A percentile compares a stretch with the other conserved stretches of the same genome.
These are phyloP conservation scores for Dynastes hyllus DNA, from an alignment of 2,888 invertebrate species.

Conservation along the genomic window DNA sequence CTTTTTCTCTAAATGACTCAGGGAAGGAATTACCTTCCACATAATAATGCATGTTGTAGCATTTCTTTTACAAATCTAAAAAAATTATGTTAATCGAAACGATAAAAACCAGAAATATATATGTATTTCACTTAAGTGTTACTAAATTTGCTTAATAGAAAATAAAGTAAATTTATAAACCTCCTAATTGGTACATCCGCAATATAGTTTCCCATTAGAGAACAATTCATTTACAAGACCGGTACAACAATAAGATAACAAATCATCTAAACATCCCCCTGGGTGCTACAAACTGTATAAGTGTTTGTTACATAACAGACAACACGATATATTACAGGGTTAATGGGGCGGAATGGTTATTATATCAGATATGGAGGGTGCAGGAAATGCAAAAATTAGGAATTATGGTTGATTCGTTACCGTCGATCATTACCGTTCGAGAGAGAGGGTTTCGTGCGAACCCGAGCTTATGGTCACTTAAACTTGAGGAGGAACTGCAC, in stretches of 20 bases:
- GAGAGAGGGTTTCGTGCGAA: slow-evolving; percentile 61
- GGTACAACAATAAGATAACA: not conserved
- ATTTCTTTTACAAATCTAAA: too few relatives aligned
- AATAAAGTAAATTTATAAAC: too few relatives aligned
- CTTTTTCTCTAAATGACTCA: too few relatives aligned
- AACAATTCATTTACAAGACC: slow-evolving; percentile 5
- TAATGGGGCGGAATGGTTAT: slow-evolving; percentile 40
- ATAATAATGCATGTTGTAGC: too few relatives aligned
- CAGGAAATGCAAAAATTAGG: slow-evolving; percentile 60
- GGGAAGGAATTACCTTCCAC: too few relatives aligned
- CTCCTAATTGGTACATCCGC: too few relatives aligned
- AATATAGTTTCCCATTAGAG: not conserved
- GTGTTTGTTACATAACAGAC: slow-evolving; percentile 31
- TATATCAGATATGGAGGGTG: slow-evolving; percentile 30
- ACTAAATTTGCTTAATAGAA: too few relatives aligned
- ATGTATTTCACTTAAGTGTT: too few relatives aligned
- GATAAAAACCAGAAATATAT: too few relatives aligned
- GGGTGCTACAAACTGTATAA: not conserved
- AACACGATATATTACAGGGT: slow-evolving; percentile 38
- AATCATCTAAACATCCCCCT: not conserved
- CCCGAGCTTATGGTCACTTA: slow-evolving; percentile 53
- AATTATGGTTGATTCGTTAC: slow-evolving; percentile 62
- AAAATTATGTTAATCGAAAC: too few relatives aligned
- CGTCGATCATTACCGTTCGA: slow-evolving; percentile 53
- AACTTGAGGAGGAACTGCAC: not conserved